Conservation (phyloP, 2,888 invertebrate species). For the Drosophila koepferae region DNA sequence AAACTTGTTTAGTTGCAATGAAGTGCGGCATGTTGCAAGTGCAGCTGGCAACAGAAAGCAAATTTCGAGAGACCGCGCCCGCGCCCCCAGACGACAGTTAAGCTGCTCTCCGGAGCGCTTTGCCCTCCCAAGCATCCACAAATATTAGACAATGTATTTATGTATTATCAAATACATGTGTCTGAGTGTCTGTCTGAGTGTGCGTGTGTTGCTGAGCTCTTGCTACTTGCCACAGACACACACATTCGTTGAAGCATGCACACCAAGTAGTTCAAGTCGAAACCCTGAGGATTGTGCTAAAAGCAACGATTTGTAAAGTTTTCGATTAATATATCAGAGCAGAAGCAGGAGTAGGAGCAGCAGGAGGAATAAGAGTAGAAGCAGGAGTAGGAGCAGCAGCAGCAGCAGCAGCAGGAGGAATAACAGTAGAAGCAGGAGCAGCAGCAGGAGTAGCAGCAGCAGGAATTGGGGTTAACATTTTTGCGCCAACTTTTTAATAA, state of each 20-base stretch:
- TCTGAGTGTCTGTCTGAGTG: not conserved
- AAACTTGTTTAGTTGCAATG: slow-evolving; percentile 74
- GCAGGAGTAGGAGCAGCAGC: too few species aligned
- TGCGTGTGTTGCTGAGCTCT: slow-evolving; percentile 12
- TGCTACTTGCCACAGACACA: not conserved
- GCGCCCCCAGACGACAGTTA: slow-evolving; percentile 63
- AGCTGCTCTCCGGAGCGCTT: slow-evolving; percentile 41
- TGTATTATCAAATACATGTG: slow-evolving; percentile 50
- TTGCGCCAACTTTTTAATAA: not conserved
- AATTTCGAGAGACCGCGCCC: slow-evolving; percentile 54
- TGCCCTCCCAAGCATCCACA: slow-evolving; percentile 39
- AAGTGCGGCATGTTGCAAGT: slow-evolving; percentile 56
- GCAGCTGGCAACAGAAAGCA: slow-evolving; percentile 40
- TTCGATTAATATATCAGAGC: slow-evolving; percentile 11
- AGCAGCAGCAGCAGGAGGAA: not conserved
- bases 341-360: not conserved
- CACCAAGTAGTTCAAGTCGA: not conserved
- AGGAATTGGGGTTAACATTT: not conserved
- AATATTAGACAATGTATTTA: slow-evolving; percentile 76
- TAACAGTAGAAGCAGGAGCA: not conserved
- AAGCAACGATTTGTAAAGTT: slow-evolving; percentile 15
- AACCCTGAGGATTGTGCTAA: not conserved
- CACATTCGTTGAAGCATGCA: not conserved
- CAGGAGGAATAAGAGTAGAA: not conserved
- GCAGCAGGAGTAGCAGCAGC: not conserved